A percentile compares a stretch with the other conserved stretches of the same genome.
These are phyloP conservation scores for Lethocerus indicus DNA, from an alignment of 1,140 invertebrate genomes.

Conservation along the genomic window DNA sequence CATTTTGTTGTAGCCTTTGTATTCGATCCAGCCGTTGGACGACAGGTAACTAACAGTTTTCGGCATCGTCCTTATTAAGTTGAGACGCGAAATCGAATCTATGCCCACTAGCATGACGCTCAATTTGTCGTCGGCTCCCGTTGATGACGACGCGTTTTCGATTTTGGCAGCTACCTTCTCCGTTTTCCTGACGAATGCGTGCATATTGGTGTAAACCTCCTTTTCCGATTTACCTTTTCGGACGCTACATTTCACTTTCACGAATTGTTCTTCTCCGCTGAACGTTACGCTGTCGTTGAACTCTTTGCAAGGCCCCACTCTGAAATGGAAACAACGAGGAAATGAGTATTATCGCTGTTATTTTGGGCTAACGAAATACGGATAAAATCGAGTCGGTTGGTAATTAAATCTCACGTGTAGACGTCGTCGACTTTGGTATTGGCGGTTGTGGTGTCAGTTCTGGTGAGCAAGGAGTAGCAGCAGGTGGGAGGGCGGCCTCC, in stretches of 20 bases:
- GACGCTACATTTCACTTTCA: constrained; percentile 27
- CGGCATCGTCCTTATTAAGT: constrained; percentile 58
- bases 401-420: constrained; percentile 32
- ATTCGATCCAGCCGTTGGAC: constrained; percentile 32
- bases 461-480: constrained; percentile 33
- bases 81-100: constrained; percentile 65
- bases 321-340: constrained; percentile 17
- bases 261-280: constrained; percentile 24
- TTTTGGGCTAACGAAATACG: not conserved
- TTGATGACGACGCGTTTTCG: constrained; percentile 13
- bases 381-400: constrained; percentile 5
- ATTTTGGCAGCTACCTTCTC: constrained; percentile 12
- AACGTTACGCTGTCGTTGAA: constrained; percentile 25
- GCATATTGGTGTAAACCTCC: constrained; percentile 27
- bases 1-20: constrained; percentile 46
- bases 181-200: constrained; percentile 18
- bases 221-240: constrained; percentile 21
- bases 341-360: not conserved
- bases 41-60: constrained; percentile 45
- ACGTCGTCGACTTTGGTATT: constrained; percentile 12
- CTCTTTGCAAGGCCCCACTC: constrained; percentile 25
- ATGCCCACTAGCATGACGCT: constrained; percentile 56
- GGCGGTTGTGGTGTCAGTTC: constrained; percentile 3
- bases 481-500: constrained; percentile 21
- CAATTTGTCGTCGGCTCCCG: constrained; percentile 16